Percentiles rank a stretch among this genome's conserved stretches.
Conservation (phyloP, 2,888 invertebrate genomes). For the Seira musarum region DNA sequence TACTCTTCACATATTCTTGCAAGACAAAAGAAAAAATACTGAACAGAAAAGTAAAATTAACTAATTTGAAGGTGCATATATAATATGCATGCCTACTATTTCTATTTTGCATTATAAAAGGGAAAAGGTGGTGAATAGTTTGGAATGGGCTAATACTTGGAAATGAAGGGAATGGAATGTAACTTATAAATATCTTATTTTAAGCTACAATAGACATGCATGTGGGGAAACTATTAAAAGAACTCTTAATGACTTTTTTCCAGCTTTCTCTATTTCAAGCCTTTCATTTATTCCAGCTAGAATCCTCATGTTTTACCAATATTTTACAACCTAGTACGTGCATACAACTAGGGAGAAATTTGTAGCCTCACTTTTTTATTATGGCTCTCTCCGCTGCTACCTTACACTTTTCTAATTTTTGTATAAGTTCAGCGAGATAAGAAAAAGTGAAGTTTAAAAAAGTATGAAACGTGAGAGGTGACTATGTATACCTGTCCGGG, state of each 20-base stretch:
- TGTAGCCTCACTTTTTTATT: neutral
- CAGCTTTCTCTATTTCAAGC: neutral
- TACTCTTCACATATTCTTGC: neutral
- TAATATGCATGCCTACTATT: too few relatives aligned
- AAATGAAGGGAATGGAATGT: too few relatives aligned
- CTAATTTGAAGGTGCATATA: neutral
- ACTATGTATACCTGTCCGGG: too few relatives aligned
- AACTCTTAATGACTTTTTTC: conserved; percentile 55
- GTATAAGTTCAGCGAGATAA: too few relatives aligned
- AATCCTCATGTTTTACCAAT: neutral
- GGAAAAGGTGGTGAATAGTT: too few relatives aligned
- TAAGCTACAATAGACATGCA: conserved; percentile 42
- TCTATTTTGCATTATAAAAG: neutral
- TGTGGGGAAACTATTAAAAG: conserved; percentile 56
- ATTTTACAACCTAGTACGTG: neutral
- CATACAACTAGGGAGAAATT: neutral
- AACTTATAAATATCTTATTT: too few relatives aligned
- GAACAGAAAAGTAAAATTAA: neutral
- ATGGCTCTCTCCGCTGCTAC: neutral
- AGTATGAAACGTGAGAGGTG: neutral
- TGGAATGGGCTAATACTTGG: too few relatives aligned
- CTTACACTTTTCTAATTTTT: neutral
- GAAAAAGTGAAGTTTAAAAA: neutral
- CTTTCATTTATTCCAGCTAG: too few relatives aligned
- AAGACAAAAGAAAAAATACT: neutral